Evolutionary conservation across 2,113 vertebrate species (phyloP).

Genomic region (Shinisaurus crocodilurus): DNA sequence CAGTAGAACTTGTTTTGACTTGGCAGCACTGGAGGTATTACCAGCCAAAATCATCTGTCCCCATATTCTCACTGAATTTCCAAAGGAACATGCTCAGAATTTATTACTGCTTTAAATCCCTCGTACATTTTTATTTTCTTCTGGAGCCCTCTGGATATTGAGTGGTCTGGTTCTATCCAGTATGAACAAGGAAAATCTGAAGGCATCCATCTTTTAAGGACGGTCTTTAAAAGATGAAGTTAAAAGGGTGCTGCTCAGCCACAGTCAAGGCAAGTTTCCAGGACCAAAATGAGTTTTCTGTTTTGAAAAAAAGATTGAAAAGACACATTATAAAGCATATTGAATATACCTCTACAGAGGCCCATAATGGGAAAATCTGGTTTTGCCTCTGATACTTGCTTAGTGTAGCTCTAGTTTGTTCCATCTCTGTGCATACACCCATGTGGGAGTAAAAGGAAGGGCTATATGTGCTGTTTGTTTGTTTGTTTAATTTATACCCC

Average conservation of each 20-base stretch:
- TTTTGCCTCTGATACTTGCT: not conserved
- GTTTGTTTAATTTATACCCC: too few species aligned
- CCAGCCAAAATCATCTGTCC: slow-evolving; percentile 28
- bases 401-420: not conserved
- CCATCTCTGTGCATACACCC: not conserved
- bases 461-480: not conserved
- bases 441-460: not conserved
- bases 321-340: not conserved
- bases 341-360: too few species aligned
- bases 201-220: not conserved
- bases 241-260: not conserved
- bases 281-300: not conserved
- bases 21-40: slow-evolving; percentile 24
- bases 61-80: slow-evolving; percentile 6
- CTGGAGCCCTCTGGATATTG: not conserved
- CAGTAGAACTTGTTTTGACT: slow-evolving; percentile 36
- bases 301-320: not conserved
- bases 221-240: not conserved
- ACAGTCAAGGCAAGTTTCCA: not conserved
- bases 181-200: slow-evolving; percentile 2
- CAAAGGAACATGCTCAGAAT: not conserved
- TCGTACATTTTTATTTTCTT: not conserved
- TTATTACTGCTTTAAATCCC: not conserved
- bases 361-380: too few species aligned
- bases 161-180: not conserved